A percentile compares a stretch with the other conserved stretches of the same genome.
Evolutionary conservation across 2,113 vertebrate genomes (phyloP).

Genomic region (Nyctibius bracteatus): DNA sequence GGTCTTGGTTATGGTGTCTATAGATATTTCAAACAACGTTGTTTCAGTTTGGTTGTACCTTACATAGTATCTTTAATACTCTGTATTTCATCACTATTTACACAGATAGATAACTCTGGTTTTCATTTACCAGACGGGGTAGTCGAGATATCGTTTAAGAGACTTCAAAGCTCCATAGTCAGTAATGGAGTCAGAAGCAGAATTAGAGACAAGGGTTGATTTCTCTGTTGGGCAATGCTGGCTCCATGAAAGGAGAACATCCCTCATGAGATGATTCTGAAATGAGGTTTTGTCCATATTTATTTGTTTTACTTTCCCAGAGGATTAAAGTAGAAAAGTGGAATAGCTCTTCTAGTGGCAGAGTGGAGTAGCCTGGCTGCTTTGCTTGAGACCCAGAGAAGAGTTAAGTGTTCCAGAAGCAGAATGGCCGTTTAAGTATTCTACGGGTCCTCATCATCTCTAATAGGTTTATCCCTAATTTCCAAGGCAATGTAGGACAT

Average conservation of each 20-base stretch:
- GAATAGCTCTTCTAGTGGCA: not conserved
- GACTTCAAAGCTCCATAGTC: conserved; percentile 11
- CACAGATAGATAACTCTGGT: not conserved
- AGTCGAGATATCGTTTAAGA: not conserved
- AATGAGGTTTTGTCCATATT: conserved; percentile 37
- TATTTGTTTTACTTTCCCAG: conserved; percentile 19
- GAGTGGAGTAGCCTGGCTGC: not conserved
- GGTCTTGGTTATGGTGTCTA: not conserved
- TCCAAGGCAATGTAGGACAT: not conserved
- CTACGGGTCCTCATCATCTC: not conserved
- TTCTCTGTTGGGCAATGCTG: conserved; percentile 22
- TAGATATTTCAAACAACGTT: not conserved
- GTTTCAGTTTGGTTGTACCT: not conserved
- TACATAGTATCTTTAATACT: not conserved
- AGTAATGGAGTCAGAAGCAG: not conserved
- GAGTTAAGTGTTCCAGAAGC: not conserved
- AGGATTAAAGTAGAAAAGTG: not conserved
- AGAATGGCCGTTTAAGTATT: not conserved
- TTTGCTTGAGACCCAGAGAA: not conserved
- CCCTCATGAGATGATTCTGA: not conserved
- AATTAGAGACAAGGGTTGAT: not conserved
- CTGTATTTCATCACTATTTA: not conserved
- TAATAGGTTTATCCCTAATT: not conserved
- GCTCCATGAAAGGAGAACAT: not conserved
- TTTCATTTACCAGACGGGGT: not conserved